Evolutionary conservation across 2,888 invertebrate genomes (phyloP), one percentile per base, ranked within the genome.

Genomic region (Scaptodrosophila latifasciaeformis): DNA sequence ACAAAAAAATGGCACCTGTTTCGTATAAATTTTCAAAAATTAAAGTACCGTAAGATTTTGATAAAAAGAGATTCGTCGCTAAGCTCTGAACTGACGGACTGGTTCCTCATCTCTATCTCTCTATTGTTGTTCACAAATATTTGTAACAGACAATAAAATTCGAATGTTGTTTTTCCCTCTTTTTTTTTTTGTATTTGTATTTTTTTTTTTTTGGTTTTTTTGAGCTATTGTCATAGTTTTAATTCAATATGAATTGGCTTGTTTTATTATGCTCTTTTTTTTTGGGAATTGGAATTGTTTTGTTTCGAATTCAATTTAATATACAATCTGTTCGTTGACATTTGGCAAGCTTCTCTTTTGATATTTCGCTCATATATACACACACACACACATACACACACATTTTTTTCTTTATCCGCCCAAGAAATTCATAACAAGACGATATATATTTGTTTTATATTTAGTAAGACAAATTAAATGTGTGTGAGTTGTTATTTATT

Each of bases 261-360:
- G n/a, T n/a, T n/a, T n/a, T n/a, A 5, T 27, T 27, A 9, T 27
- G 27, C 5, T 5, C 27, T 27, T 6, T 27, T 27, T 5, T 27
- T 27, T 27, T 5, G 27, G 27, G 27, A 5, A 9, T 46, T 48
- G 43, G 47, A 17, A 15, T 37, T 37, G 21, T 49, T 34, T 55
- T 61, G 50, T 57, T 52, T 56, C n/a, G n/a, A n/a, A n/a, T n/a
- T n/a, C n/a, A n/a, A n/a, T n/a, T n/a, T n/a, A n/a, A n/a, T n/a
- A n/a, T n/a, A n/a, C 69, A 65, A 67, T 69, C 71, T 71, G 71
- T 77, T 77, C 71, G 71, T 77, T 72, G 71, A 72, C 71, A 77
- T 74, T 72, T 70, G 63, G 70, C 60, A 65, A 61, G 40, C 53
- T 50, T n/a, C n/a, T n/a, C 40, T 45, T 40, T 34, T n/a, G n/a